A percentile compares a stretch with the other conserved stretches of the same genome.
These are phyloP conservation scores for Gymnothorax javanicus DNA, from an alignment of 2,797 vertebrate genomes.

Conservation along the genomic window DNA sequence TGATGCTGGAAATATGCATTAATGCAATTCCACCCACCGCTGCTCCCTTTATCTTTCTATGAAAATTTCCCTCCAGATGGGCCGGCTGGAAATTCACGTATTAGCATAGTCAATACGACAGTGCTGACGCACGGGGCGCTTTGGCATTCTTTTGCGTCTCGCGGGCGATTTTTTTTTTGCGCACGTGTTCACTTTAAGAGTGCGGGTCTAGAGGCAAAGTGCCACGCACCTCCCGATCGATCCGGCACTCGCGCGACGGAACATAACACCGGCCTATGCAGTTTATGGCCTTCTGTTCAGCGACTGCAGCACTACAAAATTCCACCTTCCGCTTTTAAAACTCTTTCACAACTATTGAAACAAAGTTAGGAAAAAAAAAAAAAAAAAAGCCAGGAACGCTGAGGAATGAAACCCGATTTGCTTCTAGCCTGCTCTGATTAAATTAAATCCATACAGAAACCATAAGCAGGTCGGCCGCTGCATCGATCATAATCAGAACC, in stretches of 20 bases:
- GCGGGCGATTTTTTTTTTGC: neutral
- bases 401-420: neutral
- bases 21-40: neutral
- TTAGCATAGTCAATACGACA: neutral
- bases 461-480: constrained; percentile 10
- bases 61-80: neutral
- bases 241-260: neutral
- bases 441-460: constrained; percentile 19
- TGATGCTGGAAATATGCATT: neutral
- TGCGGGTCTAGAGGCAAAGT: neutral
- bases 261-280: neutral
- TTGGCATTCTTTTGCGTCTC: neutral
- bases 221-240: neutral
- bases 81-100: neutral
- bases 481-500: constrained; percentile 15
- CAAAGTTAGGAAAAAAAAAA: neutral
- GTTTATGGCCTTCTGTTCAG: neutral
- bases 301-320: neutral
- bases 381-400: neutral
- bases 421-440: neutral
- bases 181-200: constrained; percentile 12
- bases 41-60: neutral
- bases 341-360: neutral
- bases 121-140: neutral
- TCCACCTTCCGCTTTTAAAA: neutral